These are phyloP conservation scores for Drosophila stalkeri DNA, from an alignment of 2,888 invertebrate genomes.

Conservation along the genomic window DNA sequence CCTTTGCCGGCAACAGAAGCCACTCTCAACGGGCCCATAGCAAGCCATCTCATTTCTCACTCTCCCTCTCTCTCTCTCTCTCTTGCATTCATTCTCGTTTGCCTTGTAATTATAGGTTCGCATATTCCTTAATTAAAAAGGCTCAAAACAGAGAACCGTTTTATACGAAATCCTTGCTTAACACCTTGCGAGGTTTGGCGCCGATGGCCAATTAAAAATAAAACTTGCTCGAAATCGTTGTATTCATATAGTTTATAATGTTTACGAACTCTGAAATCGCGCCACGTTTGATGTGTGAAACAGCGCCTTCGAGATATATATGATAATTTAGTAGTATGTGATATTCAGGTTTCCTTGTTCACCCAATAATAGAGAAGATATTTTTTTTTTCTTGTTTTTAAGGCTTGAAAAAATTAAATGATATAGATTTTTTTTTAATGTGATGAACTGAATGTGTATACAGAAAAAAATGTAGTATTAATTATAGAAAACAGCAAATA, in stretches of 20 bases:
- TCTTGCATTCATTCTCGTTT: constrained; percentile 7
- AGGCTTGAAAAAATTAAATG: neutral
- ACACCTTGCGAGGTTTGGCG: constrained; percentile 52
- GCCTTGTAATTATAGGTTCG: constrained; percentile 73
- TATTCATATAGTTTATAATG: constrained; percentile 27
- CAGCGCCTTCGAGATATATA: neutral
- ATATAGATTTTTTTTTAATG: neutral
- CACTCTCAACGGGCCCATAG: constrained; percentile 23
- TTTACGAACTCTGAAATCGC: constrained; percentile 16
- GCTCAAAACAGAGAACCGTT: constrained; percentile 45
- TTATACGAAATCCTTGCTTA: constrained; percentile 57
- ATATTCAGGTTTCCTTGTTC: constrained; percentile 2
- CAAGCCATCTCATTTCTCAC: constrained; percentile 21
- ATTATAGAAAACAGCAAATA: neutral
- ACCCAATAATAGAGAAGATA: neutral
- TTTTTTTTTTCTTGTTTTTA: neutral
- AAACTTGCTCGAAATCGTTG: constrained; percentile 32
- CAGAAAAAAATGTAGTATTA: neutral
- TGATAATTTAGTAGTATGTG: constrained; percentile 20
- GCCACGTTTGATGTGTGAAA: constrained; percentile 31
- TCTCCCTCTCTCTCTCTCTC: constrained; percentile 12
- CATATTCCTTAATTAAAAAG: constrained; percentile 74
- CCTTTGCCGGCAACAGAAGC: constrained; percentile 58
- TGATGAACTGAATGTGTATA: neutral
- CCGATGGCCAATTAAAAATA: constrained; percentile 62